Percentiles rank a stretch among this genome's conserved stretches.
phyloP scores from a whole-genome alignment of 2,113 vertebrate genomes.

The Heptranchias perlo region DNA sequence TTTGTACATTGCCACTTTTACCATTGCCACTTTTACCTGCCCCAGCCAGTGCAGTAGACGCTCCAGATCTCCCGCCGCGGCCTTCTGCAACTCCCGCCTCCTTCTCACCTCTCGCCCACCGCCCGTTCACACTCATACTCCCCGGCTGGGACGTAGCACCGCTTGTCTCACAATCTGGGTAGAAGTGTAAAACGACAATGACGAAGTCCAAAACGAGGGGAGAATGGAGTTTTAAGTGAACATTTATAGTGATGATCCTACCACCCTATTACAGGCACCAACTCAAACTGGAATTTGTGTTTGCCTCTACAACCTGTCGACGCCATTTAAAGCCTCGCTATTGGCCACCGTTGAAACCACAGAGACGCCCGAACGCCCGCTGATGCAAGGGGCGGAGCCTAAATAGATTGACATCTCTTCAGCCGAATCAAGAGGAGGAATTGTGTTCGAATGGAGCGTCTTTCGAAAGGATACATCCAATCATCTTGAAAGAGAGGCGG shows the following conservation, averaged over 20 bases:
- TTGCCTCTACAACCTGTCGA: constrained; percentile 36
- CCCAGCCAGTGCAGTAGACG: background rate
- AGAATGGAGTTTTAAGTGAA: background rate
- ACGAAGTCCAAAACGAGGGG: background rate
- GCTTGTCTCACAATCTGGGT: background rate
- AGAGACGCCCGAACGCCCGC: background rate
- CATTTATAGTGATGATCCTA: background rate
- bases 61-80: background rate
- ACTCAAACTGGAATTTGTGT: background rate
- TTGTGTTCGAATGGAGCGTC: background rate
- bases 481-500: too few relatives aligned
- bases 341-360: background rate
- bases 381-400: background rate
- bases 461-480: background rate
- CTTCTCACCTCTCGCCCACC: background rate
- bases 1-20: background rate
- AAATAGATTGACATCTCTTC: background rate
- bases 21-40: background rate
- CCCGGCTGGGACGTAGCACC: background rate
- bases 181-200: background rate
- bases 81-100: background rate
- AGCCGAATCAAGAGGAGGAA: background rate
- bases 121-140: background rate
- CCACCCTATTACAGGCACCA: background rate
- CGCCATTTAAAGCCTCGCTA: background rate